Evolutionary conservation across 1,140 invertebrate species (phyloP), one percentile per base, ranked within the genome.

Genomic region (Drosophila aff.): DNA sequence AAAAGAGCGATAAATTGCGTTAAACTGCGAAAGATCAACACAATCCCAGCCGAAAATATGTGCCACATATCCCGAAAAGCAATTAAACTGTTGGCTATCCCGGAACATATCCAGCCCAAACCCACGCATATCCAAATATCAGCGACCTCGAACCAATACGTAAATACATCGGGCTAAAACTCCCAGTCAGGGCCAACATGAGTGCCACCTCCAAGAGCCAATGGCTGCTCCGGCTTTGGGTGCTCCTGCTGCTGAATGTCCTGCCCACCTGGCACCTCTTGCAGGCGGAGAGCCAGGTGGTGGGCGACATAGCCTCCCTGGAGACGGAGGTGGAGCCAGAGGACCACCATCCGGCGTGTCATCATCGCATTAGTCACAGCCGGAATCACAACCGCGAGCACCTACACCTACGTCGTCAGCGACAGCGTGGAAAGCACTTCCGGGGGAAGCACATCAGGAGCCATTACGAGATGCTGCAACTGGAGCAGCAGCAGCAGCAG

Each of bases 241-340:
- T 73, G 60, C 59, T 63, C 18, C 52, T 86, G 44, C 63, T 87
- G 23, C 43, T 77, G 11, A 41, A 69, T 26, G 47, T 55, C 41
- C 61, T 61, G 60, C 49, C 59, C 63, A 55, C 49, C 65, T 62
- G 50, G 38, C 47, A 46, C 31, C 23, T 38, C 43, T 36, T 61
- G 49, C 71, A 31, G 57, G 64, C 64, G 55, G 82, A 86, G 44
- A 91, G 53, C 67, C 86, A 77, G 59, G 89, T 91, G 67, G 78
- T 91, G 68, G 89, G 89, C 43, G 89, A 91, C 62, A 91, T 91
- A 33, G 52, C 36, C 23, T 49, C 23, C 16, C 9, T 11, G 33
- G 58, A 28, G 23, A 4, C 28, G 9, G 41, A 31, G 36, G n/a
- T 21, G 18, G 36, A 33, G 31, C 61, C 18, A 26, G 18, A 44